Base-by-base conservation (phyloP, 2,113 vertebrate species). In the Cricetomys ansorgei region DNA sequence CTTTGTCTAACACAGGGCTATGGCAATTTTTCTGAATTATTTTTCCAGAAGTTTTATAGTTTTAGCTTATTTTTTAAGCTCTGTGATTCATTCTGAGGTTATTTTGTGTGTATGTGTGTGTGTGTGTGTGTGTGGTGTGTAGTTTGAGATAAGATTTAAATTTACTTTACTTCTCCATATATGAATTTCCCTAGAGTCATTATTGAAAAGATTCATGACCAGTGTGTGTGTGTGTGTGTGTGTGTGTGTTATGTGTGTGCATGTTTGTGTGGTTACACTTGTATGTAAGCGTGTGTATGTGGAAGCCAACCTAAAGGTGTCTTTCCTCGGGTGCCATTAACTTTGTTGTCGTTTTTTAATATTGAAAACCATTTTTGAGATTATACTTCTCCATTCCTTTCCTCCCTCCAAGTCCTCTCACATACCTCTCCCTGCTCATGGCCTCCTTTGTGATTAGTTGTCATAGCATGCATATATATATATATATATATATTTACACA, bases 11-110 rank as follows among this genome's bases (percentile, higher is more conserved):
- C 64, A 23, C 23, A 94, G 55, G 65, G 62, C 57, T 50, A 13
- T 21, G 57, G 84, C n/a, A 59, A 62, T 65, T 96, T 86, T 73
- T 67, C 89, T 55, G 29, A 65, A 27, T 84, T 94, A 55, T 84
- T 88, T 92, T 92, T 12, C 21, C 31, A 23, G 53, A 64, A 65
- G 16, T 19, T 73, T 65, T 90, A 7, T 53, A 59, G 53, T 80
- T 79, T 75, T 67, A 89, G 29, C 25, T n/a, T 57, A 34, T 69
- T 69, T 31, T 23, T 37, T 91, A 67, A 64, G 37, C 7, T 80
- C 77, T 80, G 34, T 53, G 29, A 79, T 76, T 16, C 45, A 48
- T 53, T 75, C 13, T 77, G 70, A 53, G 13, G 67, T 76, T 5
- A 34, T 8, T 17, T 70, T 45, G 45, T 88, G 59, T 70, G 7